Conservation (phyloP, 2,888 invertebrate genomes). For the Elysia crispata region DNA sequence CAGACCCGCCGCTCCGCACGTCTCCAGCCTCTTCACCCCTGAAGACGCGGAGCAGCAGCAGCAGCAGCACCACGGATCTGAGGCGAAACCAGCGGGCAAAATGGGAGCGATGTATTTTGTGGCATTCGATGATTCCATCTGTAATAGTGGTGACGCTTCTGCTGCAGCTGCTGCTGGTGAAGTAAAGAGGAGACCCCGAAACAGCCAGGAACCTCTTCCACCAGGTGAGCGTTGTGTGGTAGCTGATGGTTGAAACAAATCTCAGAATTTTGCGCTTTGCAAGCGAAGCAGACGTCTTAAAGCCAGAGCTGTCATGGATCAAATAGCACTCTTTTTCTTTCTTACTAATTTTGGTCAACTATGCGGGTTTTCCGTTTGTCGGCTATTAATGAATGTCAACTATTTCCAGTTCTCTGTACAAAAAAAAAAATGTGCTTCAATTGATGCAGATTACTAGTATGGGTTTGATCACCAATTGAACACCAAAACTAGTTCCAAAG, state of each 20-base stretch:
- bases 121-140: slow-evolving; percentile 49
- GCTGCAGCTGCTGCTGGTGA: neutral
- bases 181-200: slow-evolving; percentile 34
- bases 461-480: too few species aligned
- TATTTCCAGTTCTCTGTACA: too few species aligned
- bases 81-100: slow-evolving; percentile 43
- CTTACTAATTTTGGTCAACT: too few species aligned
- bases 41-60: neutral
- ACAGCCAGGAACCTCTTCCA: slow-evolving; percentile 39
- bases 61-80: neutral
- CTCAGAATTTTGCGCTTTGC: neutral
- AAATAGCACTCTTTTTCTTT: too few species aligned
- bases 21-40: slow-evolving; percentile 38
- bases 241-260: too few species aligned
- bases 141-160: slow-evolving; percentile 27
- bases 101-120: slow-evolving; percentile 47
- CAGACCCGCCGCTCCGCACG: slow-evolving; percentile 55
- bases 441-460: too few species aligned
- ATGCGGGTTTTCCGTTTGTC: too few species aligned
- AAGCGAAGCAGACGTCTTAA: too few species aligned
- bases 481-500: too few species aligned
- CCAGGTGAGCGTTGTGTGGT: slow-evolving; percentile 52
- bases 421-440: too few species aligned
- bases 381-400: too few species aligned
- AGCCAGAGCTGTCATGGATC: too few species aligned